Percentiles rank a stretch among this genome's conserved stretches.
These are phyloP conservation scores for Mesitornis unicolor DNA, from an alignment of 2,113 vertebrate genomes.

Conservation along the genomic window DNA sequence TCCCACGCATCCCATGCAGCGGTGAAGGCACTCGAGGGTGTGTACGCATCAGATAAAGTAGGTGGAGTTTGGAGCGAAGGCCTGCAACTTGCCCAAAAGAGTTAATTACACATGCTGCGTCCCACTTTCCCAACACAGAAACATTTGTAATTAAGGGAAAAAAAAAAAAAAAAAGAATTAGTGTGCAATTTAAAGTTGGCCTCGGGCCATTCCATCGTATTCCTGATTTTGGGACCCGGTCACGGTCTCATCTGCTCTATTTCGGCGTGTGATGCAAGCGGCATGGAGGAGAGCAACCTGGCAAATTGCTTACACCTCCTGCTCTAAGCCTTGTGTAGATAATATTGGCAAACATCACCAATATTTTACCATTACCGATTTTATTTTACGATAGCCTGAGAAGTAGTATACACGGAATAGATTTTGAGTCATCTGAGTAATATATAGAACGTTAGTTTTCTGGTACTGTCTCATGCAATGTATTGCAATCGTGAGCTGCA, in stretches of 20 bases:
- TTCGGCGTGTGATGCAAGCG: neutral
- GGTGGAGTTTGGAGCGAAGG: constrained; percentile 11
- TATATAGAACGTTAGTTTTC: constrained; percentile 4
- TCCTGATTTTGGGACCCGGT: neutral
- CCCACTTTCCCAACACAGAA: constrained; percentile 54
- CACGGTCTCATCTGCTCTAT: neutral
- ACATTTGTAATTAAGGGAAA: constrained; percentile 46
- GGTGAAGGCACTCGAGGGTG: constrained; percentile 14
- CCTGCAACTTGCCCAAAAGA: constrained; percentile 40
- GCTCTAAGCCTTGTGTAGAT: constrained; percentile 57
- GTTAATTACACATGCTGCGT: constrained; percentile 25
- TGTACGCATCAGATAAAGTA: constrained; percentile 45
- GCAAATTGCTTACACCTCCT: constrained; percentile 6
- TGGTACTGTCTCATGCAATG: neutral
- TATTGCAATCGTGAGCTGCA: neutral
- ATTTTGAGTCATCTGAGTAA: neutral
- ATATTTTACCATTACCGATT: neutral
- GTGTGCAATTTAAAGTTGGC: neutral
- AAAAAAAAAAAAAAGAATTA: neutral
- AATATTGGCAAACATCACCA: neutral
- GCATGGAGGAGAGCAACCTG: neutral
- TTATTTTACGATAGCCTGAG: neutral
- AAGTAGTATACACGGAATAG: neutral
- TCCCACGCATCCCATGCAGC: constrained; percentile 36
- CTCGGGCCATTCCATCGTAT: neutral